Percentiles rank a stretch among this genome's conserved stretches.
Conservation (phyloP, 1,140 invertebrate genomes). For the Venturia canescens region DNA sequence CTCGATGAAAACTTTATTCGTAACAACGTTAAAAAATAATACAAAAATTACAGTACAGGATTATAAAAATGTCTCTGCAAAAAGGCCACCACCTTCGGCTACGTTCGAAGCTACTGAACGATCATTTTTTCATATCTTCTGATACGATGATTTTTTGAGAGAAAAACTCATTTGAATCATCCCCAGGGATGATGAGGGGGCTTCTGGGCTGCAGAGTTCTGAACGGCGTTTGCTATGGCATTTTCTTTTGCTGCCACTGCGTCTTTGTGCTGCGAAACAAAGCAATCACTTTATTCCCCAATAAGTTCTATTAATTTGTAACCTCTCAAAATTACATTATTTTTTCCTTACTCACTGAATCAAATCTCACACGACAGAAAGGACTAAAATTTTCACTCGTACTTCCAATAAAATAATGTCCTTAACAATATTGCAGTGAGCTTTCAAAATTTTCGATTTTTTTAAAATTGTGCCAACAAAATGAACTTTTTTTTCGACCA, state of each 20-base stretch:
- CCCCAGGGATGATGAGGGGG: conserved; percentile 67
- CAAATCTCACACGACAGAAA: no score
- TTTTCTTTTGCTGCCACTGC: conserved; percentile 73
- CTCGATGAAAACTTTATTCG: conserved; percentile 17
- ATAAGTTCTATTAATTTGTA: no score
- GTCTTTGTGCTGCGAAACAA: conserved; percentile 65
- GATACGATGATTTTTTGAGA: not conserved
- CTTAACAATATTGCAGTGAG: no score
- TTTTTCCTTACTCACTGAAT: conserved; percentile 31
- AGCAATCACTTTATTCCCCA: conserved; percentile 56
- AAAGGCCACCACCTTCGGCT: conserved; percentile 44
- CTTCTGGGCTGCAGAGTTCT: conserved; percentile 64
- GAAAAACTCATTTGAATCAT: conserved; percentile 29
- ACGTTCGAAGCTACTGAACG: not conserved
- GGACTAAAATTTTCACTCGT: no score
- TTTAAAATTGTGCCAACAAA: no score
- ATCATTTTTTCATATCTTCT: conserved; percentile 3
- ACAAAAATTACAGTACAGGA: conserved; percentile 9
- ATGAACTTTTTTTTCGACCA: no score
- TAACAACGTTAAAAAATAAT: conserved; percentile 19
- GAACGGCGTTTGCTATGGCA: conserved; percentile 69
- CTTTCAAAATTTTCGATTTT: no score
- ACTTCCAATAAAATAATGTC: no score
- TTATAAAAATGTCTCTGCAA: not conserved
- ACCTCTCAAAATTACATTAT: no score